Evolutionary conservation across 1,140 invertebrate species (phyloP), one percentile per base, ranked within the genome.

Genomic region (Heliconius eleuchia): DNA sequence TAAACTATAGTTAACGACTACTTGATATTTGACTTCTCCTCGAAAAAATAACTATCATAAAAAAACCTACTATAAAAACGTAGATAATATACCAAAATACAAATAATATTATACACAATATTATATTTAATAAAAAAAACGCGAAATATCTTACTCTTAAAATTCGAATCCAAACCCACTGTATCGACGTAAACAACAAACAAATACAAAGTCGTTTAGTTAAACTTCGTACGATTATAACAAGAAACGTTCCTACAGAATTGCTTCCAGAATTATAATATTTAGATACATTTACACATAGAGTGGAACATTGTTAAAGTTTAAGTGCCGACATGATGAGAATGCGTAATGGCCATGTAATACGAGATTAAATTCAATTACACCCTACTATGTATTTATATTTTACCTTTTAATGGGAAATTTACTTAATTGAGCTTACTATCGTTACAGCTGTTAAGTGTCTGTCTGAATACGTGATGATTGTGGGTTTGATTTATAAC

Each of bases 301-400:
- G 23, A 66, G 27, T 5, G 60, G 60, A 11, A 66, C 27, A 66
- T 66, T 66, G 60, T 66, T 66, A 30, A 30, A 66, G 60, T 66
- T 66, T 66, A 30, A 66, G 60, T 66, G 60, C 60, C 60, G 60
- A 66, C 60, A 66, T 30, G 60, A 66, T 66, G 60, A 30, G 60
- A 30, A 66, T 16, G 60, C 60, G 60, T 66, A 66, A 66, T 66
- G 27, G 23, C 60, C 60, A 0, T 66, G 60, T 66, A 30, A 66
- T 66, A 66, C 23, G 60, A 66, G 60, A 66, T 66, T 66, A 66
- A 66, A 66, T 66, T 16, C 60, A 16, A 66, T 66, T 66, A 16
- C 9, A 30, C 4, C 6, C 60, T 27, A 27, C 27, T 66, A 66
- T 66, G 27, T 66, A 66, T 66, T 66, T 66, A 66, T 8, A 30